Evolutionary conservation across 2,888 invertebrate species (phyloP).

Genomic region (Homarus gammarus): DNA sequence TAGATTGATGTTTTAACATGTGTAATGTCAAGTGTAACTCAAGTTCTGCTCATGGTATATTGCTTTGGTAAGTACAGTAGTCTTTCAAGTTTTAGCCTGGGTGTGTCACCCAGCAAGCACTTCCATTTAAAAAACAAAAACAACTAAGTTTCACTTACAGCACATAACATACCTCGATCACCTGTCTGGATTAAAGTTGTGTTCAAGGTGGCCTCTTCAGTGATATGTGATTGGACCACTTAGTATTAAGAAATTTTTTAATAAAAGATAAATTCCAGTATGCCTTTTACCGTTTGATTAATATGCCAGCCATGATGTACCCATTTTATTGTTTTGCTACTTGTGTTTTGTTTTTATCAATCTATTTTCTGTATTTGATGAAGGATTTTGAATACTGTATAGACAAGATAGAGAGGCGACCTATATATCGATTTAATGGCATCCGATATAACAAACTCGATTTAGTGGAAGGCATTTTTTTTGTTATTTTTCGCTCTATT

Average conservation of each 20-base stretch:
- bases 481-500: too few species aligned
- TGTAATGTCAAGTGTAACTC: neutral
- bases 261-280: constrained; percentile 21
- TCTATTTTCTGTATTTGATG: too few species aligned
- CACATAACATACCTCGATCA: neutral
- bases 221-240: constrained; percentile 39
- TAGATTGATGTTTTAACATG: neutral
- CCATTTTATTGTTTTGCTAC: too few species aligned
- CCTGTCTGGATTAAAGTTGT: constrained; percentile 16
- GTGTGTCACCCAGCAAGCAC: neutral
- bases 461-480: too few species aligned
- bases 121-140: neutral
- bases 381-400: too few species aligned
- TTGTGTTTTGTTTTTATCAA: too few species aligned
- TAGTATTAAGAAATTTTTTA: constrained; percentile 28
- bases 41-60: neutral
- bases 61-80: neutral
- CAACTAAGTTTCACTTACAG: neutral
- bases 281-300: too few species aligned
- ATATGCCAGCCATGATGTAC: too few species aligned
- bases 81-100: neutral
- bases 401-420: too few species aligned
- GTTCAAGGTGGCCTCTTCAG: constrained; percentile 34
- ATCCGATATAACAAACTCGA: too few species aligned
- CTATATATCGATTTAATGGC: too few species aligned